Percentiles rank a stretch among this genome's conserved stretches.
phyloP scores from a whole-genome alignment of 2,797 vertebrate genomes.

The Orestias chungarensis region DNA sequence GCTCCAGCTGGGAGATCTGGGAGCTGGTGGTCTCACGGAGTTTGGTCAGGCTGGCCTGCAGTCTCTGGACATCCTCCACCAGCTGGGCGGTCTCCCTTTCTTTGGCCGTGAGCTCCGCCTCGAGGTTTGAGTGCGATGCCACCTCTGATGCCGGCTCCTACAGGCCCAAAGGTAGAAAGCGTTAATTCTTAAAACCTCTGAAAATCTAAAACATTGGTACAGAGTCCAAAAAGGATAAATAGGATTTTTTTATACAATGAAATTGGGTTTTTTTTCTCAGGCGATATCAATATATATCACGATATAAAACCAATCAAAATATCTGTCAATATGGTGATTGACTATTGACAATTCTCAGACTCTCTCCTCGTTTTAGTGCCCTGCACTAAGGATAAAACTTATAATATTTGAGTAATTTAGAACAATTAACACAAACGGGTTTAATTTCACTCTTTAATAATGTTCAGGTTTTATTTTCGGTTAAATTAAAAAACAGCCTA shows the following conservation, averaged over 20 bases:
- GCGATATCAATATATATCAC: too few relatives aligned
- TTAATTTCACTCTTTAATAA: not conserved
- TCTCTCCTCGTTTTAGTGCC: too few relatives aligned
- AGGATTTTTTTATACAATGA: too few relatives aligned
- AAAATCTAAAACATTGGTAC: not conserved
- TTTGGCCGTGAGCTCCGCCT: slow-evolving; percentile 94
- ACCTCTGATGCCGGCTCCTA: slow-evolving; percentile 89
- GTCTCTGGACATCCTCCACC: slow-evolving; percentile 95
- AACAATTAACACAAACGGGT: not conserved
- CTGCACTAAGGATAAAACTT: too few relatives aligned
- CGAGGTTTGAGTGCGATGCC: slow-evolving; percentile 88
- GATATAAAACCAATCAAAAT: too few relatives aligned
- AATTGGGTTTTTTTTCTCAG: too few relatives aligned
- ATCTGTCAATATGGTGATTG: too few relatives aligned
- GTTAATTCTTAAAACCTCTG: not conserved
- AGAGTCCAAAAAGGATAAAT: not conserved
- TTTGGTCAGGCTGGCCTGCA: slow-evolving; percentile 97
- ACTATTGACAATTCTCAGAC: too few relatives aligned
- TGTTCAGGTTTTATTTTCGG: not conserved
- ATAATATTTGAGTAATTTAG: not conserved
- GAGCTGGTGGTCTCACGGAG: slow-evolving; percentile 92
- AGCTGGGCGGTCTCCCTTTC: slow-evolving; percentile 95
- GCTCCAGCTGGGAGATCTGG: slow-evolving; percentile 94
- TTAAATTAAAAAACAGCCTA: not conserved
- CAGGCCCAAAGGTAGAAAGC: not conserved